A percentile compares a stretch with the other conserved stretches of the same genome.
Evolutionary conservation across 2,888 invertebrate genomes (phyloP).

Genomic region (Muschampia plurimacula): DNA sequence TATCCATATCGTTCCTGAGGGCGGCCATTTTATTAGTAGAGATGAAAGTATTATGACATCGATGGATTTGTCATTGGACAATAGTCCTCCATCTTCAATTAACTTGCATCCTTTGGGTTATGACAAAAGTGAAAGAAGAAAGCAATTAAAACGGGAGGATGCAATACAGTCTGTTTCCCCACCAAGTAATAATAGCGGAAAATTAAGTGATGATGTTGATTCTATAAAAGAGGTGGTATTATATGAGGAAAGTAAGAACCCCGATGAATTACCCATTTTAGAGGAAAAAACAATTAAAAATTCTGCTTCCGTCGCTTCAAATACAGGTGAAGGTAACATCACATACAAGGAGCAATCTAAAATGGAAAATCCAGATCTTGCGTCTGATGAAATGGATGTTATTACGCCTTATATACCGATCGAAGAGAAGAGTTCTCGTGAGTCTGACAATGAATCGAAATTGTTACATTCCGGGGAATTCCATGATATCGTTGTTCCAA

Average conservation of each 20-base stretch:
- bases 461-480: constrained; percentile 83
- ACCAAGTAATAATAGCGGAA: constrained; percentile 77
- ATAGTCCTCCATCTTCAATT: constrained; percentile 71
- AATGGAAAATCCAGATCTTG: constrained; percentile 8
- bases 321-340: not conserved
- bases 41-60: constrained; percentile 77
- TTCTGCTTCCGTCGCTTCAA: not conserved
- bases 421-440: constrained; percentile 47
- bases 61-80: constrained; percentile 74
- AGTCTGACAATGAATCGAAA: constrained; percentile 51
- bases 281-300: constrained; percentile 10
- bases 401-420: constrained; percentile 62
- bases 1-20: constrained; percentile 78
- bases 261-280: constrained; percentile 14
- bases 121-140: constrained; percentile 74
- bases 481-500: constrained; percentile 80
- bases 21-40: constrained; percentile 68
- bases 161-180: constrained; percentile 82
- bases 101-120: constrained; percentile 76
- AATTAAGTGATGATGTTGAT: constrained; percentile 77
- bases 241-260: constrained; percentile 43
- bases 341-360: not conserved
- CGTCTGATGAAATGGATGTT: constrained; percentile 75
- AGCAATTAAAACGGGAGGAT: constrained; percentile 79
- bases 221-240: constrained; percentile 54